phyloP scores from a whole-genome alignment of 2,888 invertebrate species.

The Cephus pulcher region DNA sequence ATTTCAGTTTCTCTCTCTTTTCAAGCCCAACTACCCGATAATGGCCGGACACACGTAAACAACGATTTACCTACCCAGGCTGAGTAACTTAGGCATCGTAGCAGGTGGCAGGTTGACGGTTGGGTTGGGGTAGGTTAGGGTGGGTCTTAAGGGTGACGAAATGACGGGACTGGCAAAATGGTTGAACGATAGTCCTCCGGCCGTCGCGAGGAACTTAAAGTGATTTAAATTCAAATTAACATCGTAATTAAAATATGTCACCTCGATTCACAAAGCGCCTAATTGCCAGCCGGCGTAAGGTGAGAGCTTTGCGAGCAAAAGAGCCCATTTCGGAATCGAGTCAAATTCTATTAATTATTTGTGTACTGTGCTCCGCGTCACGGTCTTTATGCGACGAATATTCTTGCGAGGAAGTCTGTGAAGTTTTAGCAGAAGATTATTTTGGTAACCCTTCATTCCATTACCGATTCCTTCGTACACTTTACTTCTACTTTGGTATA shows the following conservation, averaged over 20 bases:
- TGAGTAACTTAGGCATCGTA: background rate
- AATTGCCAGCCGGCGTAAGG: constrained; percentile 14
- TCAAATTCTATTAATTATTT: background rate
- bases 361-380: background rate
- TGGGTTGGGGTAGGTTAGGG: background rate
- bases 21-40: background rate
- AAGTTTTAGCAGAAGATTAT: background rate
- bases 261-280: constrained; percentile 25
- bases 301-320: background rate
- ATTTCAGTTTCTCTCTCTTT: background rate
- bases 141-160: background rate
- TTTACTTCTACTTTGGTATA: background rate
- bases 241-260: constrained; percentile 26
- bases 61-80: background rate
- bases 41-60: background rate
- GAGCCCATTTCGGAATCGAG: background rate
- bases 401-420: background rate
- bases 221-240: constrained; percentile 26
- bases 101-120: background rate
- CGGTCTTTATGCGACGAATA: background rate
- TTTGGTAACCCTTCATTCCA: background rate
- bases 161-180: background rate
- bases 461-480: background rate
- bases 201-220: constrained; percentile 20
- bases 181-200: constrained; percentile 12